phyloP scores from a whole-genome alignment of 2,888 invertebrate genomes.

The Spatulosminthurus flaviceps region DNA sequence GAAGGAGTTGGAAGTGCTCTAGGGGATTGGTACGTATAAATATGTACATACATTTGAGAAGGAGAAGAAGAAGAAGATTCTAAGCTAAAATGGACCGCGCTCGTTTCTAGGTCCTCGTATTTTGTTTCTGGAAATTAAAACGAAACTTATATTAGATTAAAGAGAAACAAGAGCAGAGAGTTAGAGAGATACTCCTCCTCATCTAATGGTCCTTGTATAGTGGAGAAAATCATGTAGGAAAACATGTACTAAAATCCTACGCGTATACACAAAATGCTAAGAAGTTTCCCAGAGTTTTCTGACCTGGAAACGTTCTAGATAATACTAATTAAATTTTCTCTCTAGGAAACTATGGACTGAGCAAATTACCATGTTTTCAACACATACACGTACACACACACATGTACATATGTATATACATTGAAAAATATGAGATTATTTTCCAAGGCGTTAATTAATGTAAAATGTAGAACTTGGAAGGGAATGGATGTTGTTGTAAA shows the following conservation, averaged over 20 bases:
- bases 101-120: neutral
- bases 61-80: too few relatives aligned
- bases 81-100: neutral
- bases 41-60: too few relatives aligned
- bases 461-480: conserved; percentile 30
- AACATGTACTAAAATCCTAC: neutral
- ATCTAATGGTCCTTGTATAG: too few relatives aligned
- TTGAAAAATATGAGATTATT: conserved; percentile 45
- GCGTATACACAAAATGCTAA: neutral
- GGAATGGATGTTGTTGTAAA: neutral
- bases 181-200: too few relatives aligned
- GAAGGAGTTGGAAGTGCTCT: neutral
- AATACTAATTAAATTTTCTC: conserved; percentile 46
- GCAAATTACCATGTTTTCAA: conserved; percentile 27
- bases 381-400: neutral
- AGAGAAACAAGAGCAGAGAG: neutral
- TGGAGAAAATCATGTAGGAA: too few relatives aligned
- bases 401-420: neutral
- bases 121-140: conserved; percentile 30
- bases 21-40: conserved; percentile 11
- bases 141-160: conserved; percentile 32
- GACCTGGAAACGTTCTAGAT: conserved; percentile 46
- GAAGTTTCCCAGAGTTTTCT: conserved; percentile 30
- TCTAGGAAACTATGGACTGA: conserved; percentile 20
- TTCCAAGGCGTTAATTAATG: conserved; percentile 45